These are phyloP conservation scores for Brachirus orientalis DNA, from an alignment of 2,113 vertebrate species.

Conservation along the genomic window DNA sequence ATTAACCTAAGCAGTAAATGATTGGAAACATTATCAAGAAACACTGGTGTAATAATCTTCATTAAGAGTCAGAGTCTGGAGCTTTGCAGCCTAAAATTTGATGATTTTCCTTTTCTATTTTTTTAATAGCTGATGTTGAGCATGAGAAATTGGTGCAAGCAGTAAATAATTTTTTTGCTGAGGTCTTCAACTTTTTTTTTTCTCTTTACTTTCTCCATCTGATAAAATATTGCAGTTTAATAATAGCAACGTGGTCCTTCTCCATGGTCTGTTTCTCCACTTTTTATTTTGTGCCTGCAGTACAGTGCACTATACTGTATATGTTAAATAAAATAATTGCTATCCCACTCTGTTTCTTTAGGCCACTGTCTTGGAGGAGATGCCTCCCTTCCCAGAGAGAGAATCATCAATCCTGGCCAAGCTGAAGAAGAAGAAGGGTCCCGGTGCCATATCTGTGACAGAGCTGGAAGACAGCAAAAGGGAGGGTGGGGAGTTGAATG, in stretches of 20 bases:
- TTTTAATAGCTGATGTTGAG: no score
- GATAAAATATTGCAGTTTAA: no score
- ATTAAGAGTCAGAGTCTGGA: neutral
- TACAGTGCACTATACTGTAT: no score
- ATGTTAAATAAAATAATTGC: no score
- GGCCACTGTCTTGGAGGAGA: constrained; percentile 94
- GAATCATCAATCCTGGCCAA: constrained; percentile 94
- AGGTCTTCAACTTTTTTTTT: no score
- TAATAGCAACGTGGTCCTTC: no score
- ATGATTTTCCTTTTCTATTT: no score
- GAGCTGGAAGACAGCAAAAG: constrained; percentile 89
- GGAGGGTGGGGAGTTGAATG: constrained; percentile 88
- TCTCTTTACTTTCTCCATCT: no score
- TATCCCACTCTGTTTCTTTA: constrained; percentile 48
- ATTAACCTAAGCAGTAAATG: neutral
- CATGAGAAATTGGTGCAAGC: no score
- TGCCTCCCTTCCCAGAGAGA: constrained; percentile 93
- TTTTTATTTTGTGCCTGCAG: no score
- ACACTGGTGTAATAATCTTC: neutral
- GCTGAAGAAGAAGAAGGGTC: constrained; percentile 94
- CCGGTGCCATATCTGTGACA: constrained; percentile 83
- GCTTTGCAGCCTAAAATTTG: neutral
- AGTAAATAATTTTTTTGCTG: no score
- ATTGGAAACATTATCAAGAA: neutral
- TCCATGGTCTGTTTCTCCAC: no score